These are phyloP conservation scores for Morpho deidamia DNA, from an alignment of 2,888 invertebrate genomes.

Conservation along the genomic window DNA sequence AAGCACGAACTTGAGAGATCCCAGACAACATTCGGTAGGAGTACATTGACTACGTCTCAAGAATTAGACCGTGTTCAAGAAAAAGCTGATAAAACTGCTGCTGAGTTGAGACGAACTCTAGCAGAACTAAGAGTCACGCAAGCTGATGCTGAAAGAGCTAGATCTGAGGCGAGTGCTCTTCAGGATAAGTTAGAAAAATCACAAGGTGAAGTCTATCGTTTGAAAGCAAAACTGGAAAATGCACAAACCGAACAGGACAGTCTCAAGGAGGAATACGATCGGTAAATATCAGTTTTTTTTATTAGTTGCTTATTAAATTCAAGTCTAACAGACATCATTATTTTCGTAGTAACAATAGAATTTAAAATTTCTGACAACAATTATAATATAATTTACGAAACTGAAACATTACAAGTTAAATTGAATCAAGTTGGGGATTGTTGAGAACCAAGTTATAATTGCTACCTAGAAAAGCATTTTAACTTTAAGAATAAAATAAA, in stretches of 20 bases:
- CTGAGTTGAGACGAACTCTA: slow-evolving; percentile 91
- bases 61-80: slow-evolving; percentile 91
- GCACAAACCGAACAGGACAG: slow-evolving; percentile 97
- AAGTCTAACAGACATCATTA: no score
- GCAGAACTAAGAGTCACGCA: slow-evolving; percentile 95
- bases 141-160: slow-evolving; percentile 92
- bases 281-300: slow-evolving; percentile 45
- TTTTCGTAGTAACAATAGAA: no score
- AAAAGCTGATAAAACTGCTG: slow-evolving; percentile 89
- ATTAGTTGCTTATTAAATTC: no score
- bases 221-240: slow-evolving; percentile 96
- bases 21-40: slow-evolving; percentile 90
- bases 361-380: no score
- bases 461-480: not conserved
- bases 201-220: slow-evolving; percentile 95
- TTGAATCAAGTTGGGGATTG: not conserved
- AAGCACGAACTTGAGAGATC: slow-evolving; percentile 91
- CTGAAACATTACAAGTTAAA: no score
- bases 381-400: no score
- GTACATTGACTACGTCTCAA: slow-evolving; percentile 88
- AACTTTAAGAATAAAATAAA: not conserved
- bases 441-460: not conserved
- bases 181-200: slow-evolving; percentile 96
- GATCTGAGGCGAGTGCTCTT: slow-evolving; percentile 88
- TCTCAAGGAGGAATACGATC: slow-evolving; percentile 94